Conservation (phyloP, 2,113 vertebrate genomes). For the Platanista minor region DNA sequence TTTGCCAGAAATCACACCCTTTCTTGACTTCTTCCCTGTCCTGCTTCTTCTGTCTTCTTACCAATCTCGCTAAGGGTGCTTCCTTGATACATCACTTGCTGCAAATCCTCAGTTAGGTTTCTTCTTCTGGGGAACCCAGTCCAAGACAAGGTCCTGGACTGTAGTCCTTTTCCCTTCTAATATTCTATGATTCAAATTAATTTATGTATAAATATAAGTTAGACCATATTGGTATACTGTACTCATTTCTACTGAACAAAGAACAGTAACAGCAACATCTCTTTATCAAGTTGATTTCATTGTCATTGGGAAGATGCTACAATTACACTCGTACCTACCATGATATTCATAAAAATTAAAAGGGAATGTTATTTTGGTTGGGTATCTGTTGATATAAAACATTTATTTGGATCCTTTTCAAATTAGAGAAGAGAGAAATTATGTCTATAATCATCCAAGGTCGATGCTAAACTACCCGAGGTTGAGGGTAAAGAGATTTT, state of each 20-base stretch:
- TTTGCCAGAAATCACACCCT: not conserved
- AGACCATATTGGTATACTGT: not conserved
- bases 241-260: not conserved
- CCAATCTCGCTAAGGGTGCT: not conserved
- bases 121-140: not conserved
- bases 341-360: slow-evolving; percentile 42
- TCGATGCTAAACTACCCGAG: not conserved
- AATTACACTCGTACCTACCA: slow-evolving; percentile 30
- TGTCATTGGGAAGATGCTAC: not conserved
- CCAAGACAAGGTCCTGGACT: not conserved
- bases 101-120: not conserved
- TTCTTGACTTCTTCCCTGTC: not conserved
- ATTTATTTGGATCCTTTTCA: slow-evolving; percentile 48
- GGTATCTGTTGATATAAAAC: not conserved
- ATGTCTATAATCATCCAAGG: not conserved
- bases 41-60: not conserved
- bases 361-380: not conserved
- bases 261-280: not conserved
- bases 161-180: not conserved
- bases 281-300: not conserved
- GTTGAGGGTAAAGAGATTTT: slow-evolving; percentile 13
- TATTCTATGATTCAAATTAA: not conserved
- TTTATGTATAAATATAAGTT: not conserved
- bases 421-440: slow-evolving; percentile 38
- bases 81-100: not conserved